Evolutionary conservation across 2,888 invertebrate genomes (phyloP).

Genomic region (Drosophila ezoana): DNA sequence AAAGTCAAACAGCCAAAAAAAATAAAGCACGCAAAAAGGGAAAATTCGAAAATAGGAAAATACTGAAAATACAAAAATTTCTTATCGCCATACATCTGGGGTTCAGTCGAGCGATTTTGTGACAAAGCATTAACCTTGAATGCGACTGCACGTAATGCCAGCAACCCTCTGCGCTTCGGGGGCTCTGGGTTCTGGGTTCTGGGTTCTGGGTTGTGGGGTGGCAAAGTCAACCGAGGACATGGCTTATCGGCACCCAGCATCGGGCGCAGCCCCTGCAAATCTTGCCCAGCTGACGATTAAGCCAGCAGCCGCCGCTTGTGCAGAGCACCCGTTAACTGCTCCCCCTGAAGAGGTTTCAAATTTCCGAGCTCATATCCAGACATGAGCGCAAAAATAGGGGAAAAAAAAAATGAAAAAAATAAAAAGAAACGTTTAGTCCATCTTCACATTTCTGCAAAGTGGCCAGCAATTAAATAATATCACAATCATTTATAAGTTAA

Average conservation of each 20-base stretch:
- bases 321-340: conserved; percentile 31
- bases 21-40: conserved; percentile 20
- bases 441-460: not conserved
- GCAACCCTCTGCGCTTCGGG: conserved; percentile 12
- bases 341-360: conserved; percentile 32
- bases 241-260: conserved; percentile 59
- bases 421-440: conserved; percentile 1
- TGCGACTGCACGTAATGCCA: conserved; percentile 65
- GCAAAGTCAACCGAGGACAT: conserved; percentile 54
- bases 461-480: not conserved
- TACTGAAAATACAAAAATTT: conserved; percentile 24
- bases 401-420: not conserved
- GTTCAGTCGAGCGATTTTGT: conserved; percentile 60
- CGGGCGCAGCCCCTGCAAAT: conserved; percentile 32
- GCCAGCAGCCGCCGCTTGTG: conserved; percentile 21
- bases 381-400: not conserved
- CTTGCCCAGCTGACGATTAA: conserved; percentile 43
- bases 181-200: too few relatives aligned
- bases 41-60: conserved; percentile 30
- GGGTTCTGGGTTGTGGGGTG: conserved; percentile 48
- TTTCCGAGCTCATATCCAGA: conserved; percentile 25
- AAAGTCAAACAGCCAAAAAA: conserved; percentile 40
- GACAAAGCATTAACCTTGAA: conserved; percentile 75
- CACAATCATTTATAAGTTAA: too few relatives aligned
- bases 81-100: conserved; percentile 60